A percentile compares a stretch with the other conserved stretches of the same genome.
These are phyloP conservation scores for Crepidodera aurea DNA, from an alignment of 2,888 invertebrate genomes.

Conservation along the genomic window DNA sequence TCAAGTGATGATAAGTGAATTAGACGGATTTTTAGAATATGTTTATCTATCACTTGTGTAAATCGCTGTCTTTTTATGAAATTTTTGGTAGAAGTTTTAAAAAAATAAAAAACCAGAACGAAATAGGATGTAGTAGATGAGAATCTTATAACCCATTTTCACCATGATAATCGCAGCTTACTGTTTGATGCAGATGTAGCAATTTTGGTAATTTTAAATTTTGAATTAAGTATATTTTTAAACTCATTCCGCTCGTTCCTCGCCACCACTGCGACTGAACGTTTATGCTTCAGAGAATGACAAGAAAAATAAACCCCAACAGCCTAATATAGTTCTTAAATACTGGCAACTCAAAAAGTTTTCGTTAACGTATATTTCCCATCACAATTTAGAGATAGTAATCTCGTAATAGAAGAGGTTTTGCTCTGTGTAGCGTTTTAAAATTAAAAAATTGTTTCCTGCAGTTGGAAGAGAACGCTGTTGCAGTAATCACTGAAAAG, in stretches of 20 bases:
- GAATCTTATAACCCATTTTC: too few relatives aligned
- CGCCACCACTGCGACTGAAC: too few relatives aligned
- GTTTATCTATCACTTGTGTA: too few relatives aligned
- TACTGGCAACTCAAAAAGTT: constrained; percentile 1
- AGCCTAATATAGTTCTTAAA: background rate
- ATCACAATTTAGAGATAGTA: constrained; percentile 17
- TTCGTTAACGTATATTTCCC: constrained; percentile 15
- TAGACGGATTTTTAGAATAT: background rate
- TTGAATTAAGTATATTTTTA: too few relatives aligned
- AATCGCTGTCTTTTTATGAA: too few relatives aligned
- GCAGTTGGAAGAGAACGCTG: constrained; percentile 38
- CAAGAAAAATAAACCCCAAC: constrained; percentile 6
- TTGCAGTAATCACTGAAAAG: constrained; percentile 36
- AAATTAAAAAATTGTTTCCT: constrained; percentile 43
- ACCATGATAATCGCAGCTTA: too few relatives aligned
- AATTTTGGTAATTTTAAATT: background rate
- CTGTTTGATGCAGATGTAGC: background rate
- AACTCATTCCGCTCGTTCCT: too few relatives aligned
- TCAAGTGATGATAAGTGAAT: background rate
- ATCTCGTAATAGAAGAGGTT: constrained; percentile 30
- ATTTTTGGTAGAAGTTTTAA: too few relatives aligned
- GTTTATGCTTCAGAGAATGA: too few relatives aligned
- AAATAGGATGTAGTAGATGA: too few relatives aligned
- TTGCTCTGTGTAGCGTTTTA: constrained; percentile 32
- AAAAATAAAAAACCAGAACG: too few relatives aligned